phyloP scores from a whole-genome alignment of 2,888 invertebrate species.

The Tricholauxania praeusta region DNA sequence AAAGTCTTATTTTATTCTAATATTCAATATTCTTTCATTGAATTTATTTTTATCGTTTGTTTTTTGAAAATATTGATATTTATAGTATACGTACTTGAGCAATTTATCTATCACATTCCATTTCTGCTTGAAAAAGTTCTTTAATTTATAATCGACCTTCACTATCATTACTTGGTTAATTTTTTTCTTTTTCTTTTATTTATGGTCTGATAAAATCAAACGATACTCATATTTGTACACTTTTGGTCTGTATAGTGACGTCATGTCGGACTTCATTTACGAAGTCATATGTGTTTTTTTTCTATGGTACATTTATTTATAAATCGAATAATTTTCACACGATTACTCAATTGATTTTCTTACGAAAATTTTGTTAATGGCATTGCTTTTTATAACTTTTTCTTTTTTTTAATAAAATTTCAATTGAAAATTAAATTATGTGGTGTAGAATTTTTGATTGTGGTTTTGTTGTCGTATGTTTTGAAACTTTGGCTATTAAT shows the following conservation, averaged over 20 bases:
- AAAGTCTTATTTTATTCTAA: constrained; percentile 18
- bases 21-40: neutral
- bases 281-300: constrained; percentile 30
- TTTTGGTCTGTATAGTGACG: constrained; percentile 20
- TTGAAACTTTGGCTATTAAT: neutral
- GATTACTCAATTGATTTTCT: constrained; percentile 29
- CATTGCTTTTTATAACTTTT: constrained; percentile 34
- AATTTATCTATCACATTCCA: constrained; percentile 3
- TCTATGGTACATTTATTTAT: neutral
- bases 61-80: neutral
- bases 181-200: constrained; percentile 21
- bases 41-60: neutral
- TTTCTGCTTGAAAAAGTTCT: neutral
- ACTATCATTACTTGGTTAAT: constrained; percentile 30
- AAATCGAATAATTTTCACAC: neutral
- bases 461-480: neutral
- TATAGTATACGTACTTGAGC: neutral
- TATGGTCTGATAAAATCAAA: neutral
- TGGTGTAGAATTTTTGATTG: neutral
- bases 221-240: constrained; percentile 16
- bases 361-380: constrained; percentile 37
- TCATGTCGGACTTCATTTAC: too few relatives aligned
- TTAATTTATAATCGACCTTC: constrained; percentile 10
- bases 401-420: constrained; percentile 19
- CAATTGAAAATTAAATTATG: constrained; percentile 1